phyloP scores from a whole-genome alignment of 1,140 invertebrate species.

The Branchinecta lynchi region DNA sequence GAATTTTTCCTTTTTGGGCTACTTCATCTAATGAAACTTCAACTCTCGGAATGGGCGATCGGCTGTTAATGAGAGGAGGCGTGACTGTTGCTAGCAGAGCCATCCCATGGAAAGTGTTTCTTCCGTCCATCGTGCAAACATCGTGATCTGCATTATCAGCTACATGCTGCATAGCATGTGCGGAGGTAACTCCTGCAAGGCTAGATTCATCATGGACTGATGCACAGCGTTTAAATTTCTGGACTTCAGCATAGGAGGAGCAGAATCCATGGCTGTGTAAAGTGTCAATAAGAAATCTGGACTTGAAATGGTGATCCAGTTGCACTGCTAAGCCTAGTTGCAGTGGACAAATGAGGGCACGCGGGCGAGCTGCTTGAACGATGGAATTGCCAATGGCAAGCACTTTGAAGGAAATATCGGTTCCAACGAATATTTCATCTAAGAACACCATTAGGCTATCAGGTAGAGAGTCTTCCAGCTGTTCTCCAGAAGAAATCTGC shows the following conservation, averaged over 20 bases:
- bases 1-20: too few species aligned
- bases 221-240: constrained; percentile 15
- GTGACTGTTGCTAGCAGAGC: neutral
- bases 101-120: constrained; percentile 21
- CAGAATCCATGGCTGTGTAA: constrained; percentile 7
- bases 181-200: neutral
- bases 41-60: neutral
- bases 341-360: neutral
- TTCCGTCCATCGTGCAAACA: constrained; percentile 21
- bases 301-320: neutral
- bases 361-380: neutral
- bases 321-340: constrained; percentile 8
- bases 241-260: constrained; percentile 12
- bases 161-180: neutral
- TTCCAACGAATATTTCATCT: constrained; percentile 10
- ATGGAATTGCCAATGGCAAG: neutral
- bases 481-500: neutral
- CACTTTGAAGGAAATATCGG: neutral
- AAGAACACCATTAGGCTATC: neutral
- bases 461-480: neutral
- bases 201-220: neutral
- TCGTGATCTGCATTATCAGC: constrained; percentile 25
- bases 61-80: neutral
- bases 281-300: constrained; percentile 10
- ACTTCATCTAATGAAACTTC: too few species aligned